Evolutionary conservation across 1,140 invertebrate species (phyloP).

Genomic region (Pseudomyrmex sp.): DNA sequence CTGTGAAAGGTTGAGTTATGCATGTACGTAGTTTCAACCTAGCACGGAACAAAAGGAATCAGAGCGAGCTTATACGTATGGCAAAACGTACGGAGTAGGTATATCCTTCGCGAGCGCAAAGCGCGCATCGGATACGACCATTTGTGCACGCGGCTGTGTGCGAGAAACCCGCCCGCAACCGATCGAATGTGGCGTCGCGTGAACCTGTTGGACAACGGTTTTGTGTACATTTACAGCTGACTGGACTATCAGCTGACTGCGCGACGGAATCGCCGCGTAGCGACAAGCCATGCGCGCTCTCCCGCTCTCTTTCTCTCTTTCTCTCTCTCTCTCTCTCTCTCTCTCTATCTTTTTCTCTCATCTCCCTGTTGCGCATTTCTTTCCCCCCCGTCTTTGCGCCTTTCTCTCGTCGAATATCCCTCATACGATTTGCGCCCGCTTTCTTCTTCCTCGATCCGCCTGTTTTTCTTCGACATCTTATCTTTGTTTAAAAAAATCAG

Average conservation of each 20-base stretch:
- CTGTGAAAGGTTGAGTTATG: no score
- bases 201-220: constrained; percentile 79
- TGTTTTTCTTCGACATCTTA: neutral
- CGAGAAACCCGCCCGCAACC: neutral
- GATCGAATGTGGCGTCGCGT: constrained; percentile 52
- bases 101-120: neutral
- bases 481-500: no score
- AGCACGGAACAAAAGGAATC: neutral
- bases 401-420: neutral
- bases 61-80: no score
- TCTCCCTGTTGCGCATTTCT: neutral
- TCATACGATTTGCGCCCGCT: neutral
- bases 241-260: constrained; percentile 72
- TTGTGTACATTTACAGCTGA: constrained; percentile 74
- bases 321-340: neutral
- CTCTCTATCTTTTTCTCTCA: neutral
- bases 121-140: neutral
- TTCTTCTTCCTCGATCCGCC: neutral
- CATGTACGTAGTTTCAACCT: no score
- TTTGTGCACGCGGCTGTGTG: constrained; percentile 5
- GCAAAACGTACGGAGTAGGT: neutral
- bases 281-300: constrained; percentile 62
- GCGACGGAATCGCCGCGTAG: constrained; percentile 59
- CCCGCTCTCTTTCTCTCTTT: neutral
- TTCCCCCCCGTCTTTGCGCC: neutral